phyloP scores from a whole-genome alignment of 2,888 invertebrate genomes.

The Tetropium fuscum region DNA sequence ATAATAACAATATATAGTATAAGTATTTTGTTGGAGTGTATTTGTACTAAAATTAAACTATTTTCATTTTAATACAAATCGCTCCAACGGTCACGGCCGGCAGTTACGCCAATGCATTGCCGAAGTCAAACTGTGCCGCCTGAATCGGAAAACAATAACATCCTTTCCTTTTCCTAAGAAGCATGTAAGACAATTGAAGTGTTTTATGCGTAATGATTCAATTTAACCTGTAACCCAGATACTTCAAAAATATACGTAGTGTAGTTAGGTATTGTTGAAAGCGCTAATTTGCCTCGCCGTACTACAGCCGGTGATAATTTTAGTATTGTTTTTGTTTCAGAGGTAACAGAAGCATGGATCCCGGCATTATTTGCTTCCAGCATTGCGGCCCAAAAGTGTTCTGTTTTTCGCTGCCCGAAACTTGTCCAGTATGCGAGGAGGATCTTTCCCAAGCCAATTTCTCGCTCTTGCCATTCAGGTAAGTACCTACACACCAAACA shows the following conservation, averaged over 20 bases:
- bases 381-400: slow-evolving; percentile 88
- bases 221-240: slow-evolving; percentile 22
- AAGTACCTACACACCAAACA: too few species aligned
- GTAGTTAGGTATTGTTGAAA: neutral
- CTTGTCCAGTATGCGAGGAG: slow-evolving; percentile 82
- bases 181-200: slow-evolving; percentile 13
- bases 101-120: neutral
- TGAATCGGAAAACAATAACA: slow-evolving; percentile 12
- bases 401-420: slow-evolving; percentile 81
- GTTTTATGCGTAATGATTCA: neutral
- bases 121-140: neutral
- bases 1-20: too few species aligned
- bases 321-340: slow-evolving; percentile 16
- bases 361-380: slow-evolving; percentile 90
- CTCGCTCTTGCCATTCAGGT: slow-evolving; percentile 83
- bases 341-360: slow-evolving; percentile 69
- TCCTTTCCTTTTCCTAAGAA: slow-evolving; percentile 23
- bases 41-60: too few species aligned
- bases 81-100: too few species aligned
- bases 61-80: too few species aligned
- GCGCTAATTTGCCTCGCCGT: neutral
- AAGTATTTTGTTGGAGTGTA: too few species aligned
- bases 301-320: neutral
- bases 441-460: slow-evolving; percentile 70
- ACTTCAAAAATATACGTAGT: slow-evolving; percentile 5